Evolutionary conservation across 2,888 invertebrate genomes (phyloP).

Genomic region (Cyclophora punctaria): DNA sequence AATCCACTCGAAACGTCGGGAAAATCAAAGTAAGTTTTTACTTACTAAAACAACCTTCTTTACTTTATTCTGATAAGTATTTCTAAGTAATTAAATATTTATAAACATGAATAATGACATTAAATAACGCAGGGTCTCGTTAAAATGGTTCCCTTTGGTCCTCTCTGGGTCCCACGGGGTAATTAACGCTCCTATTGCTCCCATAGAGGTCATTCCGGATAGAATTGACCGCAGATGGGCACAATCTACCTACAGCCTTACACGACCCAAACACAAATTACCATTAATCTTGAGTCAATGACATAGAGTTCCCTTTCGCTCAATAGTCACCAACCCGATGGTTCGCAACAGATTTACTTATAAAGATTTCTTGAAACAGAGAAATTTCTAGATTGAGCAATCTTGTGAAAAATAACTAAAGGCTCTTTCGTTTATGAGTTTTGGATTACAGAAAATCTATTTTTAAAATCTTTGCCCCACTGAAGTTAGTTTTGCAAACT

Average conservation of each 20-base stretch:
- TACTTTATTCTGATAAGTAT: too few relatives aligned
- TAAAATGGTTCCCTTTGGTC: conserved; percentile 7
- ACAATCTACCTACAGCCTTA: conserved; percentile 8
- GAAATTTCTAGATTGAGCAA: too few relatives aligned
- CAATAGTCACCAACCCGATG: background rate
- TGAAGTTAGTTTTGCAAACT: too few relatives aligned
- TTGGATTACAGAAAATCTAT: too few relatives aligned
- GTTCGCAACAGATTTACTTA: background rate
- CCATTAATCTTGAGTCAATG: background rate
- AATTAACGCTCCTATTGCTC: conserved; percentile 16
- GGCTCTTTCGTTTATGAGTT: too few relatives aligned
- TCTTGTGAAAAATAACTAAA: too few relatives aligned
- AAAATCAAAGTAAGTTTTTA: too few relatives aligned
- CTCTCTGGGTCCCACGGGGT: conserved; percentile 10
- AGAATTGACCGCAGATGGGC: conserved; percentile 14
- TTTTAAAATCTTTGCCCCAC: too few relatives aligned
- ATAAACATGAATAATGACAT: background rate
- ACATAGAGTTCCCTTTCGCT: background rate
- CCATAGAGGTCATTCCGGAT: conserved; percentile 12
- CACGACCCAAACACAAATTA: background rate
- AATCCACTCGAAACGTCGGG: too few relatives aligned
- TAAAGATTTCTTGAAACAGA: too few relatives aligned
- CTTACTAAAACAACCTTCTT: too few relatives aligned
- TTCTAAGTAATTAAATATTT: background rate
- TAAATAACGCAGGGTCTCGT: conserved; percentile 6